Conservation (phyloP, 2,888 invertebrate genomes). For the Eupithecia tripunctaria region DNA sequence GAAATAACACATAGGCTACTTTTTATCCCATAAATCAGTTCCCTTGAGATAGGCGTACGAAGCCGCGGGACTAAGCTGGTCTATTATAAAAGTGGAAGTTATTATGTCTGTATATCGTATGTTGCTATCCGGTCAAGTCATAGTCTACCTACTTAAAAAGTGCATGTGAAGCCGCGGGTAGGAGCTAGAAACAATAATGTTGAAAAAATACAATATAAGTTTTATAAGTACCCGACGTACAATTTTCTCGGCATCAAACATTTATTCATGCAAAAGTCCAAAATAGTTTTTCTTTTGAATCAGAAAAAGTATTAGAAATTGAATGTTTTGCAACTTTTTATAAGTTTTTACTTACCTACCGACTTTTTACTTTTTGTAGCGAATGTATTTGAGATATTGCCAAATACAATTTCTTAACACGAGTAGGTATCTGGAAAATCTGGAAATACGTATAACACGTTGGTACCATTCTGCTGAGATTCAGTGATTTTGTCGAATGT, state of each 20-base stretch:
- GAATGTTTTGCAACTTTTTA: constrained; percentile 1
- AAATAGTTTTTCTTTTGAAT: constrained; percentile 11
- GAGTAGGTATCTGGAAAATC: not conserved
- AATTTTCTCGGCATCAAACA: not conserved
- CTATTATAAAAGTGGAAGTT: too few relatives aligned
- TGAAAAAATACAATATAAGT: not conserved
- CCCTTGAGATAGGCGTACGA: too few relatives aligned
- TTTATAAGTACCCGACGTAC: not conserved
- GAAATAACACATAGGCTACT: too few relatives aligned
- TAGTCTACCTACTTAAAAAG: too few relatives aligned
- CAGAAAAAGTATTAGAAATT: not conserved
- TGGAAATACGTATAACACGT: not conserved
- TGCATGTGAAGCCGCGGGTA: too few relatives aligned
- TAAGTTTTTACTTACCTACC: not conserved
- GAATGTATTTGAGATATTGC: constrained; percentile 9
- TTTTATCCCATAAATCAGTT: too few relatives aligned
- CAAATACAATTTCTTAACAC: constrained; percentile 12
- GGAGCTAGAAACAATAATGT: not conserved
- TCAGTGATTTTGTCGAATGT: constrained; percentile 21
- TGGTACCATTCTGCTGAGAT: not conserved
- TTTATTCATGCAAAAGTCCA: not conserved
- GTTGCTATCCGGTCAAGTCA: too few relatives aligned
- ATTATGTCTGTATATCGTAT: too few relatives aligned
- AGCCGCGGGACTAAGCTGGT: too few relatives aligned
- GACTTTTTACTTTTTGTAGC: constrained; percentile 2